These are phyloP conservation scores for Blomia tropicalis DNA, from an alignment of 2,888 invertebrate genomes.

Conservation along the genomic window DNA sequence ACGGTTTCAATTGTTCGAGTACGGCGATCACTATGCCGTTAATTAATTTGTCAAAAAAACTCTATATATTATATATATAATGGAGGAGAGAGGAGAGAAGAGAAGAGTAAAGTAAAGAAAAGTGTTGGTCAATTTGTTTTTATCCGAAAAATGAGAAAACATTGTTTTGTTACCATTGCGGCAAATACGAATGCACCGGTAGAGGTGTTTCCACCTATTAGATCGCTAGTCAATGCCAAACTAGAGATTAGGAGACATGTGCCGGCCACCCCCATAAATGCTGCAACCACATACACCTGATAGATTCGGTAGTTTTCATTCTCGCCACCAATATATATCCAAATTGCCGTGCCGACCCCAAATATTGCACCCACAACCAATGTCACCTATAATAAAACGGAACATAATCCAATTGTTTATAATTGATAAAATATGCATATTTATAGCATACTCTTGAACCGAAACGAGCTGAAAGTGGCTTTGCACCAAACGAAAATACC, in stretches of 20 bases:
- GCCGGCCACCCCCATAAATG: constrained; percentile 28
- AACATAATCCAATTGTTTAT: background rate
- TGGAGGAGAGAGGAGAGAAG: too few species aligned
- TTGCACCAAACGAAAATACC: constrained; percentile 7
- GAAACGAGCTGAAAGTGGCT: constrained; percentile 14
- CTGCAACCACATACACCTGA: constrained; percentile 18
- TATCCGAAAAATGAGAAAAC: background rate
- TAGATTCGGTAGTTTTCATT: constrained; percentile 15
- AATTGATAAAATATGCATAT: background rate
- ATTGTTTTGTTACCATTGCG: constrained; percentile 11
- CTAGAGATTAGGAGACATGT: constrained; percentile 31
- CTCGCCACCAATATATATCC: constrained; percentile 27
- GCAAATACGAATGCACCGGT: constrained; percentile 23
- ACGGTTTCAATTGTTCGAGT: constrained; percentile 17
- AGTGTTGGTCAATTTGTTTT: background rate
- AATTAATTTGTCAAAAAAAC: constrained; percentile 20
- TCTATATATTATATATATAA: too few species aligned
- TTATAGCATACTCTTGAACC: constrained; percentile 22
- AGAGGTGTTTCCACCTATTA: constrained; percentile 32
- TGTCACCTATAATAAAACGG: constrained; percentile 16
- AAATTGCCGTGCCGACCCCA: constrained; percentile 24
- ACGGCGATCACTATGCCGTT: constrained; percentile 20
- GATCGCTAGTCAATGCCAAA: constrained; percentile 32
- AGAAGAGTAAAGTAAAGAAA: too few species aligned
- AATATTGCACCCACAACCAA: constrained; percentile 25